These are phyloP conservation scores for Arrhamphus sclerolepis DNA, from an alignment of 2,797 vertebrate genomes.

Conservation along the genomic window DNA sequence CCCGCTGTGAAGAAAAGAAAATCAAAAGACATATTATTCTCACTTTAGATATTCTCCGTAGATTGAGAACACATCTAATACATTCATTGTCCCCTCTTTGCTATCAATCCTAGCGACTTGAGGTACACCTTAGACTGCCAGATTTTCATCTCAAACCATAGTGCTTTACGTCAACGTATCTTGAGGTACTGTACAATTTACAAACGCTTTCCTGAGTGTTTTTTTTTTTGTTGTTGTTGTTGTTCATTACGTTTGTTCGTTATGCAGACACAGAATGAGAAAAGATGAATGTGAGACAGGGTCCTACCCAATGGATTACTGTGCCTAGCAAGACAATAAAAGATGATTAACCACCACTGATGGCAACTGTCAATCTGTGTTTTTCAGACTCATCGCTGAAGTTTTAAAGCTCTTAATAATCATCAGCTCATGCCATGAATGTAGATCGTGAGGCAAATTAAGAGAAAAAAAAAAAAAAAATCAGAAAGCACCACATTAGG, in stretches of 20 bases:
- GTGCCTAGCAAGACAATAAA: constrained; percentile 86
- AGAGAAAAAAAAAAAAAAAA: constrained; percentile 78
- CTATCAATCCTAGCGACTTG: constrained; percentile 87
- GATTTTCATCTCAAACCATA: constrained; percentile 88
- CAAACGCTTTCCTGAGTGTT: constrained; percentile 94
- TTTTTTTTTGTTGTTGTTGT: constrained; percentile 58
- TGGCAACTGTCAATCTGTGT: constrained; percentile 84
- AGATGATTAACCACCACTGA: constrained; percentile 80
- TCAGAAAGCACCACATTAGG: constrained; percentile 96
- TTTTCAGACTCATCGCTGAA: constrained; percentile 88
- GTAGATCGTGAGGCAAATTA: constrained; percentile 94
- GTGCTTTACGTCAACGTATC: constrained; percentile 92
- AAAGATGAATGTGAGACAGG: constrained; percentile 88
- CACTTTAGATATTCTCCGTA: constrained; percentile 64
- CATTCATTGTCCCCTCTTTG: constrained; percentile 95
- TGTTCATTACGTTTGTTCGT: constrained; percentile 67
- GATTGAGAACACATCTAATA: constrained; percentile 86
- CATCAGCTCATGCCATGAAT: constrained; percentile 97
- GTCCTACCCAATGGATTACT: constrained; percentile 86
- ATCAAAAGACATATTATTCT: constrained; percentile 38
- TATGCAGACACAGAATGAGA: constrained; percentile 90
- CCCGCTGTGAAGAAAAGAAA: constrained; percentile 33
- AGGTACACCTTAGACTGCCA: constrained; percentile 84
- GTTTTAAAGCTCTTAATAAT: constrained; percentile 97
- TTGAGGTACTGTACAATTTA: constrained; percentile 98